Percentiles rank a stretch among this genome's conserved stretches.
Conservation (phyloP, 2,797 vertebrate genomes). For the Ambastaia sidthimunki region DNA sequence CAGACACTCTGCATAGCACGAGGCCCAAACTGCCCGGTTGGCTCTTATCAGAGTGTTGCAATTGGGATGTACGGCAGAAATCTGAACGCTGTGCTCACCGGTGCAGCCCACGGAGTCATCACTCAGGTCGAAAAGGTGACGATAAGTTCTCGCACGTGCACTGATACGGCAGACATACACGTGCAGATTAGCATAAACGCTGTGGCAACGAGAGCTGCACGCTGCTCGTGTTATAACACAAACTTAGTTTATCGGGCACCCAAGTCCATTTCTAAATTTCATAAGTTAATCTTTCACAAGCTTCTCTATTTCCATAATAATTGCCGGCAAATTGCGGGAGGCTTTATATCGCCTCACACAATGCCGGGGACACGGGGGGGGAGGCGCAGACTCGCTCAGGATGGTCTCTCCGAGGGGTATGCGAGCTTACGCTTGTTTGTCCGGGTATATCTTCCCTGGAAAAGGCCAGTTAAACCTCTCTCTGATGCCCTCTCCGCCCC, state of each 20-base stretch:
- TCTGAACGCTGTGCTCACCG: not conserved
- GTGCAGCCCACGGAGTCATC: constrained; percentile 7
- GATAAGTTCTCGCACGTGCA: constrained; percentile 18
- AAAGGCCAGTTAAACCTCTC: constrained; percentile 43
- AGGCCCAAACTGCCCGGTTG: constrained; percentile 23
- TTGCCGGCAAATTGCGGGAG: constrained; percentile 37
- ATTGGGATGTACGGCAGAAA: constrained; percentile 17
- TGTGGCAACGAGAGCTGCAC: constrained; percentile 8
- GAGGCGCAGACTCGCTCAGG: constrained; percentile 11
- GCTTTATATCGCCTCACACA: constrained; percentile 37
- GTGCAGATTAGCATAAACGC: constrained; percentile 21
- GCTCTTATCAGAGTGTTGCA: constrained; percentile 50
- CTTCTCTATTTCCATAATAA: constrained; percentile 54
- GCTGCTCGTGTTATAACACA: constrained; percentile 4
- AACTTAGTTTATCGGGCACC: not conserved
- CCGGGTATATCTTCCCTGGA: constrained; percentile 27
- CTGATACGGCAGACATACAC: constrained; percentile 27
- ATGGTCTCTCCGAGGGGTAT: constrained; percentile 15
- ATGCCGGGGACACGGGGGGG: constrained; percentile 3
- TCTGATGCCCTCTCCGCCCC: constrained; percentile 42
- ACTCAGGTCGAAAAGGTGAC: constrained; percentile 13
- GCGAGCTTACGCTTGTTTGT: constrained; percentile 9
- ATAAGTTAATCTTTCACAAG: constrained; percentile 38
- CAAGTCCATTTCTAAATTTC: constrained; percentile 39
- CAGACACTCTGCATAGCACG: constrained; percentile 13